A percentile compares a stretch with the other conserved stretches of the same genome.
These are phyloP conservation scores for Stenchaetothrips biformis DNA, from an alignment of 2,888 invertebrate genomes.

Conservation along the genomic window DNA sequence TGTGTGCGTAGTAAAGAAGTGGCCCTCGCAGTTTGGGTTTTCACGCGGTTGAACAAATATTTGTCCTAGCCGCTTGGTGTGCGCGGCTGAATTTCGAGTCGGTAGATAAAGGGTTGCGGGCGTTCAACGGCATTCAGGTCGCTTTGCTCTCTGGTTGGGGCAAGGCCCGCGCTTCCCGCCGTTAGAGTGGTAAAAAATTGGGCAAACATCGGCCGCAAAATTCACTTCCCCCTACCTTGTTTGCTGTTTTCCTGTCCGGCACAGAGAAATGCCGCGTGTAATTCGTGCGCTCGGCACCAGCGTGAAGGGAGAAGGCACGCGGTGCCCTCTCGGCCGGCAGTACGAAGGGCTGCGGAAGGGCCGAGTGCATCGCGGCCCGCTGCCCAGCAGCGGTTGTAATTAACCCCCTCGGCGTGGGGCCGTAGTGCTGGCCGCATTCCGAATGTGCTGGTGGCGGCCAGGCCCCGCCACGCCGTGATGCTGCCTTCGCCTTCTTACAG, in stretches of 20 bases:
- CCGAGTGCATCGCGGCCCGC: neutral
- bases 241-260: neutral
- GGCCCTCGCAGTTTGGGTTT: neutral
- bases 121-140: too few species aligned
- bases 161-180: neutral
- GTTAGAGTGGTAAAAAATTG: neutral
- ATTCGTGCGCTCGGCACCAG: too few species aligned
- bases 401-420: neutral
- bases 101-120: neutral
- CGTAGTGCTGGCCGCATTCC: neutral
- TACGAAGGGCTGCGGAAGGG: too few species aligned
- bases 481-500: neutral
- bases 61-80: slow-evolving; percentile 4
- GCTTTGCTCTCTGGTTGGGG: neutral
- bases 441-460: too few species aligned
- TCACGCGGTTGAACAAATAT: slow-evolving; percentile 1
- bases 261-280: too few species aligned
- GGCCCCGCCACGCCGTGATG: neutral
- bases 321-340: neutral
- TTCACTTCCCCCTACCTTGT: neutral
- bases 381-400: neutral
- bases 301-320: too few species aligned
- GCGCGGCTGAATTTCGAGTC: slow-evolving; percentile 4
- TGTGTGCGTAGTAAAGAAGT: too few species aligned
- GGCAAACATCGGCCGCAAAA: neutral